Evolutionary conservation across 2,888 invertebrate species (phyloP).

Genomic region (Cecidostiba fungosa): DNA sequence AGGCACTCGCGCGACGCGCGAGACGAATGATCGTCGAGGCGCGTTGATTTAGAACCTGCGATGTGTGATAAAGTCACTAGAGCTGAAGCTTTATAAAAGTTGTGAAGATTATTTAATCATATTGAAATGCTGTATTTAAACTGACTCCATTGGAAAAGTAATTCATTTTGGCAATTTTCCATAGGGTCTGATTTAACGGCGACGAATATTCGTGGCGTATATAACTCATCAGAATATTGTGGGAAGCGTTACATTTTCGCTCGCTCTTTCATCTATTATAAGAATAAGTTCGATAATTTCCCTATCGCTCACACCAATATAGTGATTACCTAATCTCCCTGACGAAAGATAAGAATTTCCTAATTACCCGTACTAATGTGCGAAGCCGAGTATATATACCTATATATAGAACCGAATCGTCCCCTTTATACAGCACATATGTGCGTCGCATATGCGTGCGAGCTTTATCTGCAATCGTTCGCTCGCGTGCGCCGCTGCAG

Average conservation of each 20-base stretch:
- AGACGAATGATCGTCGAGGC: conserved; percentile 12
- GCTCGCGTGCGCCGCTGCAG: conserved; percentile 33
- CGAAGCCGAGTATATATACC: background rate
- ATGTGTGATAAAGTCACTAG: background rate
- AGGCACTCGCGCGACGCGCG: background rate
- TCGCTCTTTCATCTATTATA: too few relatives aligned
- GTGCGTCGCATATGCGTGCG: conserved; percentile 27
- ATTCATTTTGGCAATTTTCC: too few relatives aligned
- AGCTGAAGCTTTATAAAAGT: background rate
- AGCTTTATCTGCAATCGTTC: conserved; percentile 38
- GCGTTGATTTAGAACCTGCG: background rate
- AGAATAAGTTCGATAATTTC: too few relatives aligned
- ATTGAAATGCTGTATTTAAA: background rate
- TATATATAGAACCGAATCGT: background rate
- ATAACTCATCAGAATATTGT: too few relatives aligned
- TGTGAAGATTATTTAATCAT: background rate
- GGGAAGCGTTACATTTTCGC: too few relatives aligned
- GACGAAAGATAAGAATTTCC: conserved; percentile 5
- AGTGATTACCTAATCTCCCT: background rate
- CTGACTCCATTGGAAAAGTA: too few relatives aligned
- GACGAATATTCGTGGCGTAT: too few relatives aligned
- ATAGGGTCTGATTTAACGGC: too few relatives aligned
- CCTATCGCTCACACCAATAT: background rate
- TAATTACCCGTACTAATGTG: conserved; percentile 27
- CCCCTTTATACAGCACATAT: background rate